Percentiles rank a stretch among this genome's conserved stretches.
phyloP scores from a whole-genome alignment of 2,113 vertebrate genomes.

The Emydocephalus ijimae region DNA sequence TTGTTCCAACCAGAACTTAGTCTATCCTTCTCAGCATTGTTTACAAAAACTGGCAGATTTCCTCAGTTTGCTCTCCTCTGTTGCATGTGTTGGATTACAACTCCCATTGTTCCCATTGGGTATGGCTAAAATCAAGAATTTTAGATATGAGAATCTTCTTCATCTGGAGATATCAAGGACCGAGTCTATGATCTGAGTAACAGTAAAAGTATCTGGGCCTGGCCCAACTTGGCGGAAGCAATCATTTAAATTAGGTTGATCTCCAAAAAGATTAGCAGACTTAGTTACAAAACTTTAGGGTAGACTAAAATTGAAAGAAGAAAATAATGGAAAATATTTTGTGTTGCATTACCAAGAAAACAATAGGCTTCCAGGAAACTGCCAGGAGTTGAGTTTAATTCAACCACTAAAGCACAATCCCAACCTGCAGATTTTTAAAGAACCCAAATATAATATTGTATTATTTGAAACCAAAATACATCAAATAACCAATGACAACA shows the following conservation, averaged over 20 bases:
- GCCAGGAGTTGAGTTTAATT: not conserved
- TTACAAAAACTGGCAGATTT: not conserved
- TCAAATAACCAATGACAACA: not conserved
- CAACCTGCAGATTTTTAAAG: not conserved
- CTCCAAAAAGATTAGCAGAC: not conserved
- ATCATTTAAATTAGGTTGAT: not conserved
- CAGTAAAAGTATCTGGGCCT: not conserved
- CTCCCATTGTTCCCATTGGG: not conserved
- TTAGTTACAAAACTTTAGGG: not conserved
- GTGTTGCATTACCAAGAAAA: not conserved
- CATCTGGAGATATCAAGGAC: not conserved
- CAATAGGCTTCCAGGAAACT: not conserved
- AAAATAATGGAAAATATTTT: not conserved
- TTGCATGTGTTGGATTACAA: not conserved
- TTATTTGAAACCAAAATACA: not conserved
- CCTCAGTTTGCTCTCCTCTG: not conserved
- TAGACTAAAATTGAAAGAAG: not conserved
- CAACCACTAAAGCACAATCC: not conserved
- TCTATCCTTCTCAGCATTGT: not conserved
- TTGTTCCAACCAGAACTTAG: not conserved
- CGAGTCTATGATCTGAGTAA: not conserved
- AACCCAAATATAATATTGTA: not conserved
- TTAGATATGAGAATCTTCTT: not conserved
- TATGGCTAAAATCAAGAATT: not conserved
- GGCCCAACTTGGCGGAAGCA: not conserved